A percentile compares a stretch with the other conserved stretches of the same genome.
Conservation (phyloP, 2,888 invertebrate species). For the Drosophila lutescens region DNA sequence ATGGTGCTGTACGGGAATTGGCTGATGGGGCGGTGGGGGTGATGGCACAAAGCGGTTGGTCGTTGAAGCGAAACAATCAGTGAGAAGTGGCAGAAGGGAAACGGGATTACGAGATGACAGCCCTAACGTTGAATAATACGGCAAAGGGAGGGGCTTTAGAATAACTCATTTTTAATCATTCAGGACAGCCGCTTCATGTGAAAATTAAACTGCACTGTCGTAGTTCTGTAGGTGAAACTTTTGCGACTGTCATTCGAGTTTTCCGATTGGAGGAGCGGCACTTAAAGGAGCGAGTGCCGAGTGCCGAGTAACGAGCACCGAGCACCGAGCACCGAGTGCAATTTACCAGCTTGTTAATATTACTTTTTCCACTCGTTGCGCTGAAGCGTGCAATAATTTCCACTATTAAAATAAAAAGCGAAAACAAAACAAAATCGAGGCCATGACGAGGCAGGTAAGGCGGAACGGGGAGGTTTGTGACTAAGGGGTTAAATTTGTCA, state of each 20-base stretch:
- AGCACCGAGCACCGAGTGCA: conserved; percentile 35
- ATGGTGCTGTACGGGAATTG: conserved; percentile 7
- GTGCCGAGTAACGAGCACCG: conserved; percentile 23
- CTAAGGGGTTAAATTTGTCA: conserved; percentile 27
- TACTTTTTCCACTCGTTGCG: conserved; percentile 27
- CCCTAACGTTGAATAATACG: background rate
- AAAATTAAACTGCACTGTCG: background rate
- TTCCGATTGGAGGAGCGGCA: conserved; percentile 22
- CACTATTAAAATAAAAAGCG: conserved; percentile 62
- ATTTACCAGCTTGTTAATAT: conserved; percentile 47
- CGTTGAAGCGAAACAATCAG: conserved; percentile 9
- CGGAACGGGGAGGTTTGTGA: conserved; percentile 18
- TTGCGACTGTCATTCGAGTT: conserved; percentile 3
- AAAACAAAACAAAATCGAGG: conserved; percentile 39
- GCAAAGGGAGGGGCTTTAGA: background rate
- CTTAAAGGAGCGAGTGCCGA: conserved; percentile 31
- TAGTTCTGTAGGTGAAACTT: background rate
- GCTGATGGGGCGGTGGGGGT: background rate
- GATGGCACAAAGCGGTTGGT: background rate
- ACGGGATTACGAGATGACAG: conserved; percentile 5
- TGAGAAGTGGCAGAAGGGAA: background rate
- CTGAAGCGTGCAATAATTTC: conserved; percentile 57
- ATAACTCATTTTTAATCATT: conserved; percentile 5
- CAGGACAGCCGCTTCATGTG: conserved; percentile 1
- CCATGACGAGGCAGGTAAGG: conserved; percentile 48